A percentile compares a stretch with the other conserved stretches of the same genome.
These are phyloP conservation scores for Leucopsar rothschildi DNA, from an alignment of 2,113 vertebrate species.

Conservation along the genomic window DNA sequence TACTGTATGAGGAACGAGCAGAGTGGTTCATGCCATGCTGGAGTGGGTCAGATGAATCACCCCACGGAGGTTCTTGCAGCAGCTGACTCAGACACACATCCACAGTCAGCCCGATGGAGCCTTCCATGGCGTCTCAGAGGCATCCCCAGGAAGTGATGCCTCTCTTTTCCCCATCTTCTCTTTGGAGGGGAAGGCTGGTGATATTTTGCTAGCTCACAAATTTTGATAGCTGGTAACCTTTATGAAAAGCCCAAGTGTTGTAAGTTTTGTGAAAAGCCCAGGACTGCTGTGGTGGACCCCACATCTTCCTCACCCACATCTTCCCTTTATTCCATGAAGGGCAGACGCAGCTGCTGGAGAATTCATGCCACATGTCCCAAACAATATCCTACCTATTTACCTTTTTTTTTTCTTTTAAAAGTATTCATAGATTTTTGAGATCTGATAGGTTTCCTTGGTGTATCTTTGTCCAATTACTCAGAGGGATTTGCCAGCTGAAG, in stretches of 20 bases:
- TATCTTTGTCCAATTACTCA: not conserved
- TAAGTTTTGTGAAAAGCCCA: not conserved
- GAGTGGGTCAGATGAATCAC: not conserved
- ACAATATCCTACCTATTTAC: too few relatives aligned
- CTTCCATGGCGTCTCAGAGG: not conserved
- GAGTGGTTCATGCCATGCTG: not conserved
- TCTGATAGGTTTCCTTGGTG: not conserved
- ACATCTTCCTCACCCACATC: not conserved
- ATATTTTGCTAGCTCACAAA: not conserved
- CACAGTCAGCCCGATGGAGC: not conserved
- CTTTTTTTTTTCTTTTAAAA: not conserved
- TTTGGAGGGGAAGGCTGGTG: not conserved
- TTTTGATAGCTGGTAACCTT: not conserved
- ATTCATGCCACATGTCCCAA: not conserved
- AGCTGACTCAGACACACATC: not conserved
- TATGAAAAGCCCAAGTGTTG: not conserved
- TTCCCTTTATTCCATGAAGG: not conserved
- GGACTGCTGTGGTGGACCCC: not conserved
- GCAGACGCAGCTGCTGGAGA: not conserved
- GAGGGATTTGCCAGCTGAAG: not conserved
- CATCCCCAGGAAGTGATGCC: accelerated
- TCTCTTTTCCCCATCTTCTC: not conserved
- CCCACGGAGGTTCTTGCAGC: not conserved
- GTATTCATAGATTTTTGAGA: not conserved
- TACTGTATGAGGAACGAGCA: not conserved